Evolutionary conservation across 1,140 invertebrate genomes (phyloP), one percentile per base, ranked within the genome.

Genomic region (Drosophila ohnishii): DNA sequence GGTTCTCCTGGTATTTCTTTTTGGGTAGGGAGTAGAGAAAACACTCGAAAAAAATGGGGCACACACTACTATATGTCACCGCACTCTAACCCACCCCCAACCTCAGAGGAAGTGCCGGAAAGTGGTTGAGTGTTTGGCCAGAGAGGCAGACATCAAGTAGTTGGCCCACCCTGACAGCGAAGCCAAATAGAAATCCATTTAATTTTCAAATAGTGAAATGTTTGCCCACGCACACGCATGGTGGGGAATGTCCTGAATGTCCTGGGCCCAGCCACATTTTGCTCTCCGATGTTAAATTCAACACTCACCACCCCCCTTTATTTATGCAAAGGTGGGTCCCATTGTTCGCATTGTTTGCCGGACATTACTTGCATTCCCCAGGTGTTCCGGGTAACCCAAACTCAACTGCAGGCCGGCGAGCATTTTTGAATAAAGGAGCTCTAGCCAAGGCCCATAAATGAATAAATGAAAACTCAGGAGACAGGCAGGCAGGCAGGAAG

Each of bases 151-250:
- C 74, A 80, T 85, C 82, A 86, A 85, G 81, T 86, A 67, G 79
- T 62, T 64, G 66, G 35, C 66, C 42, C 30, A 22, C 35, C 55
- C 77, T 73, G 59, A 51, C 77, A 71, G 59, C 30, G 48, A 77
- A 74, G 62, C 79, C 78, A 89, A 89, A 88, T 85, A 88, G 85
- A 88, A 88, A 88, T 84, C 80, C 85, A 89, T 89, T 89, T 90
- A 90, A 89, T 89, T 89, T 89, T 85, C 81, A 85, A 81, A 73
- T 79, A 76, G 78, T 66, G 59, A 59, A 89, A 82, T 89, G 75
- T 89, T 85, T 81, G 50, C 69, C 74, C 71, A 79, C 58, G 62
- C 58, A 64, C 47, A 66, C 53, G 44, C 47, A 60, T 50, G 42
- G 19, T 66, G n/a, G 44, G 13, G 44, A 61, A 65, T 80, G 72